Evolutionary conservation across 2,888 invertebrate species (phyloP).

Genomic region (Acronicta psi): DNA sequence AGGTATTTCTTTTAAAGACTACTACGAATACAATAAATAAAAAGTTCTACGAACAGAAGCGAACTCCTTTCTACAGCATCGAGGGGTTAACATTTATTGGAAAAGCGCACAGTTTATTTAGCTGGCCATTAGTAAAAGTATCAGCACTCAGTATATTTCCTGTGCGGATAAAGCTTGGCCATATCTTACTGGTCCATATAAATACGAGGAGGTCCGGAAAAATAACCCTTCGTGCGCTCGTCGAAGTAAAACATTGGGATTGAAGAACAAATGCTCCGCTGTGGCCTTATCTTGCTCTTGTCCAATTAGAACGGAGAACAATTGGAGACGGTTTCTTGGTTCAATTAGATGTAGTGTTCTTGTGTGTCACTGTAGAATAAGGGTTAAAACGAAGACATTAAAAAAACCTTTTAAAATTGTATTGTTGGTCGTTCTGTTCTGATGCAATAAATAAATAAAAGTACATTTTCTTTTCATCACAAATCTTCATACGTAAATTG

Average conservation of each 20-base stretch:
- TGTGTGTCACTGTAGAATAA: constrained; percentile 23
- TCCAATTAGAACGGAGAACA: constrained; percentile 54
- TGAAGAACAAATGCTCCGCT: constrained; percentile 47
- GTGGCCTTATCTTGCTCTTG: constrained; percentile 47
- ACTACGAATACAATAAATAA: not conserved
- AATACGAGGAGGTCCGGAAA: constrained; percentile 22
- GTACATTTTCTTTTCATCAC: too few relatives aligned
- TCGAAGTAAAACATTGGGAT: constrained; percentile 22
- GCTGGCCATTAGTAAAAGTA: constrained; percentile 41
- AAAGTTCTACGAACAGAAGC: not conserved
- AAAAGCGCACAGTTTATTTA: constrained; percentile 38
- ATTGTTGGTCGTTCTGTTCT: too few relatives aligned
- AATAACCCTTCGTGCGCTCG: constrained; percentile 33
- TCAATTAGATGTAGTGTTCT: constrained; percentile 43
- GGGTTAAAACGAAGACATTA: constrained; percentile 2
- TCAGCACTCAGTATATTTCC: constrained; percentile 49
- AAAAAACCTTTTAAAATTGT: not conserved
- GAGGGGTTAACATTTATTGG: constrained; percentile 14
- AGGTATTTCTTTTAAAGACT: too few relatives aligned
- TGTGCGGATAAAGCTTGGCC: constrained; percentile 17
- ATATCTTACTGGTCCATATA: constrained; percentile 23
- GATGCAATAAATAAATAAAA: too few relatives aligned
- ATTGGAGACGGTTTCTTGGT: constrained; percentile 31
- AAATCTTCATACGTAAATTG: too few relatives aligned
- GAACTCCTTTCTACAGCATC: constrained; percentile 6